These are phyloP conservation scores for Ruditapes philippinarum DNA, from an alignment of 1,140 invertebrate genomes.

Conservation along the genomic window DNA sequence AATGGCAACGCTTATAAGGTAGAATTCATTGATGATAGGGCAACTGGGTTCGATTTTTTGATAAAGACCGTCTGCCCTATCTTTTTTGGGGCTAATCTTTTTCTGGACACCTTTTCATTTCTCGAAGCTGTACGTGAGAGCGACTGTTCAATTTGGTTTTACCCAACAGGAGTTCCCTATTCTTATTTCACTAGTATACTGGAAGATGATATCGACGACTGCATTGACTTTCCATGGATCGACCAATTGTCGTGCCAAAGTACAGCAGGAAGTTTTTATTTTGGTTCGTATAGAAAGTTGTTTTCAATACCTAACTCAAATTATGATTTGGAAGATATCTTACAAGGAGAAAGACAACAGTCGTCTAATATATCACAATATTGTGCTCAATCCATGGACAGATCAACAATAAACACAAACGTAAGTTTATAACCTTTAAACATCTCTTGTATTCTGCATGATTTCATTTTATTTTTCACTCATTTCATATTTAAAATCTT, in stretches of 20 bases:
- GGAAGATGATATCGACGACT: neutral
- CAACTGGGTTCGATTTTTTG: neutral
- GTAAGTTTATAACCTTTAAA: neutral
- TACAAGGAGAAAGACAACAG: neutral
- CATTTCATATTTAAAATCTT: too few species aligned
- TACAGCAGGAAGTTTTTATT: neutral
- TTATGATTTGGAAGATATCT: neutral
- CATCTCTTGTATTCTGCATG: neutral
- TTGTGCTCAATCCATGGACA: neutral
- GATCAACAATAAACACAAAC: neutral
- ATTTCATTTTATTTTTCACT: neutral
- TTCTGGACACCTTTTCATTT: neutral
- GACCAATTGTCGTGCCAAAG: neutral
- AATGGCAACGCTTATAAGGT: neutral
- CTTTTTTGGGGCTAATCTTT: neutral
- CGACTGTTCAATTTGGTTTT: neutral
- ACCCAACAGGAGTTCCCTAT: neutral
- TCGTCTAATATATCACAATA: neutral
- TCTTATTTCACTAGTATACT: neutral
- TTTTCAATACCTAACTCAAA: neutral
- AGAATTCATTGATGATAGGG: neutral
- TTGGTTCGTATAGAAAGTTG: conserved; percentile 8
- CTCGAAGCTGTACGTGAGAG: neutral
- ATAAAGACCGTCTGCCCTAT: neutral
- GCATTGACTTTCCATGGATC: neutral